These are phyloP conservation scores for Larimichthys crocea DNA, from an alignment of 2,113 vertebrate species.

Conservation along the genomic window DNA sequence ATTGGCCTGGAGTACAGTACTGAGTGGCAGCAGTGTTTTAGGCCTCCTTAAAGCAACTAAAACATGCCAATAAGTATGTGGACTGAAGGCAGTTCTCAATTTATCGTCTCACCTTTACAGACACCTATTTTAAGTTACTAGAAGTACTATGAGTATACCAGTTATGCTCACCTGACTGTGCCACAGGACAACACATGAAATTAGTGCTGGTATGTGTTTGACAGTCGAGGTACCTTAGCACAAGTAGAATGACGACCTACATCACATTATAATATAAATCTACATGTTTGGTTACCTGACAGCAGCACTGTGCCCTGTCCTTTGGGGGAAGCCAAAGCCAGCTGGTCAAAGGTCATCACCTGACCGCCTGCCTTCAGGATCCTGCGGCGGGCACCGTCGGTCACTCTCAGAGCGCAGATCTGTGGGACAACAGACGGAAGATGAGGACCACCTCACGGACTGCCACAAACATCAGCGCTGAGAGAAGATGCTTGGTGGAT, in stretches of 20 bases:
- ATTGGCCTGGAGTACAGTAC: neutral
- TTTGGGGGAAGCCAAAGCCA: conserved; percentile 91
- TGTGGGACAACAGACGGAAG: conserved; percentile 52
- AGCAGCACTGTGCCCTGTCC: conserved; percentile 91
- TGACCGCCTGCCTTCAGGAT: conserved; percentile 91
- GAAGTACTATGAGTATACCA: too few species aligned
- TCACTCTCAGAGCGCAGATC: conserved; percentile 90
- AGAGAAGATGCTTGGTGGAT: neutral
- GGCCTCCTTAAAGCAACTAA: neutral
- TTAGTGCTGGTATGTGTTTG: neutral
- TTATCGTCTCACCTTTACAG: neutral
- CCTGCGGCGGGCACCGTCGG: conserved; percentile 86
- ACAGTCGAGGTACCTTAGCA: neutral
- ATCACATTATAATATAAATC: neutral
- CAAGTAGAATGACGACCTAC: neutral
- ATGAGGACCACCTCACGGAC: neutral
- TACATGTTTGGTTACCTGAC: conserved; percentile 83
- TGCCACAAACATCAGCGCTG: neutral
- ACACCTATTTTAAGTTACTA: neutral
- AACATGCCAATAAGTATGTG: neutral
- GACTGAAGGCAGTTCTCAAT: neutral
- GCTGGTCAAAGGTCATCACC: conserved; percentile 93
- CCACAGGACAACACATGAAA: neutral
- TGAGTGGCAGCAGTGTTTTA: neutral
- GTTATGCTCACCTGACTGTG: neutral